A percentile compares a stretch with the other conserved stretches of the same genome.
Conservation (phyloP, 2,888 invertebrate species). For the Charanyca ferruginea region DNA sequence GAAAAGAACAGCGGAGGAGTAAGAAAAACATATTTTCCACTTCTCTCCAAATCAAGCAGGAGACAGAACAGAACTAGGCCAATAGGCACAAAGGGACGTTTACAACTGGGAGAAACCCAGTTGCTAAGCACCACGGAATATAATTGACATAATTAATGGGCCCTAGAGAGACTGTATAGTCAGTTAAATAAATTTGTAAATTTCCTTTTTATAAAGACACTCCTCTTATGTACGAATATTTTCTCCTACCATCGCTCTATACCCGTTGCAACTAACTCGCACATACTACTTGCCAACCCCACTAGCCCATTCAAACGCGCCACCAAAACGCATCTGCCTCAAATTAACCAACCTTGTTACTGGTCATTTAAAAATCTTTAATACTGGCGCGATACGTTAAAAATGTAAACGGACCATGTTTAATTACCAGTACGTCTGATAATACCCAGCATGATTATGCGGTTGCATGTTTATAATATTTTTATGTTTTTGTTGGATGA, state of each 20-base stretch:
- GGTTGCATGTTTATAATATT: conserved; percentile 40
- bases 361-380: conserved; percentile 80
- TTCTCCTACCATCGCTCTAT: background rate
- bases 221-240: too few species aligned
- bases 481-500: conserved; percentile 23
- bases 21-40: too few species aligned
- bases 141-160: too few species aligned
- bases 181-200: too few species aligned
- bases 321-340: conserved; percentile 75
- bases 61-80: too few species aligned
- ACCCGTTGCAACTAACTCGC: background rate
- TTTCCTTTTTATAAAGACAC: too few species aligned
- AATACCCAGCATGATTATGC: conserved; percentile 61
- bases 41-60: too few species aligned
- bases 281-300: background rate
- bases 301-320: conserved; percentile 69
- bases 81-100: too few species aligned
- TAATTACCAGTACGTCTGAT: conserved; percentile 69
- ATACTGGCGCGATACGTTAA: conserved; percentile 72
- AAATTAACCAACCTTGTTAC: conserved; percentile 75
- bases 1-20: too few species aligned
- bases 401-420: conserved; percentile 71
- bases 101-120: too few species aligned
- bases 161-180: too few species aligned
- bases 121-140: too few species aligned